Evolutionary conservation across 2,888 invertebrate genomes (phyloP).

Genomic region (Tenodera sinensis): DNA sequence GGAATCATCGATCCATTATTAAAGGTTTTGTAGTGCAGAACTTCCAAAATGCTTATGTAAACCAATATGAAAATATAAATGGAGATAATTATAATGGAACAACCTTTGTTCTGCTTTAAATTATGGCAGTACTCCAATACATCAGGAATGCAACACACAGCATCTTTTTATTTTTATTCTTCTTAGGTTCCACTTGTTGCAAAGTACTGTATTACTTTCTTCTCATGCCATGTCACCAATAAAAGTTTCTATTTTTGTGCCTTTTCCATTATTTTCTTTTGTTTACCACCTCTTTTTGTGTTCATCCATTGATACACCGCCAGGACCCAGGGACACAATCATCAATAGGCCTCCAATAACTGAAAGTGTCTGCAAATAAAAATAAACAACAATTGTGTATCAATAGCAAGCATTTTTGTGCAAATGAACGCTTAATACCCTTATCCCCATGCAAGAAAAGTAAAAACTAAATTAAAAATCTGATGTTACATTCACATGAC

Average conservation of each 20-base stretch:
- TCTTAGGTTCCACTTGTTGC: not conserved
- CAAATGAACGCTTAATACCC: too few species aligned
- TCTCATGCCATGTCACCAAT: not conserved
- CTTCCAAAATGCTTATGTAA: not conserved
- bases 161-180: not conserved
- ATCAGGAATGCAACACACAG: not conserved
- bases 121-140: not conserved
- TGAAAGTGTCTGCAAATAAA: slow-evolving; percentile 85
- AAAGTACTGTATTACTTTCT: not conserved
- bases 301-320: slow-evolving; percentile 99
- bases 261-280: not conserved
- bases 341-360: slow-evolving; percentile 97
- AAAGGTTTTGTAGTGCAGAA: not conserved
- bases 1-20: not conserved
- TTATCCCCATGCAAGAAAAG: too few species aligned
- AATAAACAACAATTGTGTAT: not conserved
- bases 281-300: slow-evolving; percentile 96
- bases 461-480: too few species aligned
- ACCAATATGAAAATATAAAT: not conserved
- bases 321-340: slow-evolving; percentile 97
- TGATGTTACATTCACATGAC: too few species aligned
- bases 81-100: not conserved
- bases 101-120: not conserved
- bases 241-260: not conserved
- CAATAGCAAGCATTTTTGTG: too few species aligned